Conservation (phyloP, 2,888 invertebrate species). For the Mayetiola destructor region DNA sequence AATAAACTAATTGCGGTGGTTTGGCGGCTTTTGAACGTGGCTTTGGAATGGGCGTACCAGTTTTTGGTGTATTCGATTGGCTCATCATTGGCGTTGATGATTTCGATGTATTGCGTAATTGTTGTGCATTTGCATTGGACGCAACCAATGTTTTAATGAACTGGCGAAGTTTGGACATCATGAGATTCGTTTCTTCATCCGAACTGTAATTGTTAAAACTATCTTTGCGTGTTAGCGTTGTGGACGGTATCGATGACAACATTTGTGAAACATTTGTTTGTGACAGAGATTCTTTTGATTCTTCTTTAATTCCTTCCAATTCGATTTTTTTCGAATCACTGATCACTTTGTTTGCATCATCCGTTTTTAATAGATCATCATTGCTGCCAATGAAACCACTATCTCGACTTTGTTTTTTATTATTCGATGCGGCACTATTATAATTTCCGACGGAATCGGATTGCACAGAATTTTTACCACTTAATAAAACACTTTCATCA, state of each 20-base stretch:
- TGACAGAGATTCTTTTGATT: constrained; percentile 43
- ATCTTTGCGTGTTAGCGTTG: constrained; percentile 58
- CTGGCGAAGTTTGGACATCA: constrained; percentile 90
- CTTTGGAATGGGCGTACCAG: constrained; percentile 43
- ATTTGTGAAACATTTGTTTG: constrained; percentile 3
- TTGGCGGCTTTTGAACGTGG: constrained; percentile 50
- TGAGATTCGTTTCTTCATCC: constrained; percentile 83
- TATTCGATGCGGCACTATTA: constrained; percentile 46
- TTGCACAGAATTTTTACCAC: constrained; percentile 49
- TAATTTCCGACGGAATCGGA: constrained; percentile 43
- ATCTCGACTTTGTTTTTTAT: constrained; percentile 71
- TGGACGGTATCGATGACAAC: background rate
- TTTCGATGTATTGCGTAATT: constrained; percentile 28
- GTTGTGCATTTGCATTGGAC: constrained; percentile 38
- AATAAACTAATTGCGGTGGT: constrained; percentile 74
- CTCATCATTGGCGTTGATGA: constrained; percentile 23
- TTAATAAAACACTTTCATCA: constrained; percentile 31
- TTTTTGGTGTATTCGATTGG: constrained; percentile 24
- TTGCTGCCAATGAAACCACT: constrained; percentile 82
- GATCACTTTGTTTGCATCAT: constrained; percentile 28
- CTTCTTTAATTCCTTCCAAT: constrained; percentile 45
- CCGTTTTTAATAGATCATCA: constrained; percentile 60
- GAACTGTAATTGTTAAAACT: constrained; percentile 91
- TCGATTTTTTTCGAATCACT: constrained; percentile 39
- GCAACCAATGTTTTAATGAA: constrained; percentile 87